These are phyloP conservation scores for Triops longicaudatus DNA, from an alignment of 1,140 invertebrate species.

Conservation along the genomic window DNA sequence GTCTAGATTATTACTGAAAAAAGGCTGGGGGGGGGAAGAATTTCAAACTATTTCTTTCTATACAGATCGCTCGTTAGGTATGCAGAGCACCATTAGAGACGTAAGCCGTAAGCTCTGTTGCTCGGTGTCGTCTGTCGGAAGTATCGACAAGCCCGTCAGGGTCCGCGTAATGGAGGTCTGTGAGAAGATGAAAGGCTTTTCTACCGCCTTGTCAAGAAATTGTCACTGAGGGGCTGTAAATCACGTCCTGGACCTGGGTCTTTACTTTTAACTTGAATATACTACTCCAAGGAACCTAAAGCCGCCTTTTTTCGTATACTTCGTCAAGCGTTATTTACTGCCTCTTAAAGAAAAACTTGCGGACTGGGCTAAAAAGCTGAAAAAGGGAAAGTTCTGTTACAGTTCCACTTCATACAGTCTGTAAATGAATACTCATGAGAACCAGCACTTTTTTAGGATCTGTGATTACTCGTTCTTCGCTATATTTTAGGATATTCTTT, in stretches of 20 bases:
- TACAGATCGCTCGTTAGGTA: background rate
- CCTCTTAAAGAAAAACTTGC: background rate
- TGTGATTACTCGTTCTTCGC: no score
- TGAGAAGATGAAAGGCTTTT: background rate
- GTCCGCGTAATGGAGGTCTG: constrained; percentile 1
- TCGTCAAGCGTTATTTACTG: constrained; percentile 1
- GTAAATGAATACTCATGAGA: no score
- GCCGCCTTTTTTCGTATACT: background rate
- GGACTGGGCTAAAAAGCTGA: background rate
- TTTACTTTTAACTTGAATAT: constrained; percentile 5
- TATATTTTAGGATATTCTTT: no score
- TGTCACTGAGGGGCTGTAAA: background rate
- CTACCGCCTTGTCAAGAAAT: constrained; percentile 5
- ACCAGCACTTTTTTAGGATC: no score
- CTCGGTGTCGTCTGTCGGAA: constrained; percentile 13
- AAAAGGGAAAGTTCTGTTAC: background rate
- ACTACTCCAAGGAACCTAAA: background rate
- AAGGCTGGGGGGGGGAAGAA: background rate
- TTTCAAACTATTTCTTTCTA: background rate
- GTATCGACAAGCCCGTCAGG: constrained; percentile 13
- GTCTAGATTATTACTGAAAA: background rate
- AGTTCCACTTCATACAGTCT: background rate
- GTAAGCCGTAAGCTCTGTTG: constrained; percentile 6
- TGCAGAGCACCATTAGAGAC: background rate
- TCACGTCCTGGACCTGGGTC: background rate